Evolutionary conservation across 2,888 invertebrate genomes (phyloP).

Genomic region (Drosophila yooni): DNA sequence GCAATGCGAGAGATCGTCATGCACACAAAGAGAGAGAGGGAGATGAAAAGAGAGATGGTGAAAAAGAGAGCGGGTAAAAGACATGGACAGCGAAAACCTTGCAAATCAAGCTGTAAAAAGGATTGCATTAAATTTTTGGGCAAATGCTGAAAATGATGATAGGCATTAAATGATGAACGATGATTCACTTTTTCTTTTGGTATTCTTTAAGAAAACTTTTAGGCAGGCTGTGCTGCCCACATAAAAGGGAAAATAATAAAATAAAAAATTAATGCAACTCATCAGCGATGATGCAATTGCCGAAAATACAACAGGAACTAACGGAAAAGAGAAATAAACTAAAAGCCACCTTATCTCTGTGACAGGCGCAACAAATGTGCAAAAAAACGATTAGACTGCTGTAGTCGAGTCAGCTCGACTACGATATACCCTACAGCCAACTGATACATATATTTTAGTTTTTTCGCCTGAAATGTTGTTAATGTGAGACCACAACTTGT

Average conservation of each 20-base stretch:
- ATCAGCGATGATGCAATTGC: constrained; percentile 52
- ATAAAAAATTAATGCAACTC: neutral
- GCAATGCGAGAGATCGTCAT: constrained; percentile 51
- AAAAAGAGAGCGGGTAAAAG: neutral
- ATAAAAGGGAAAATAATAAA: neutral
- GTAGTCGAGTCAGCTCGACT: neutral
- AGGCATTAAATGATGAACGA: constrained; percentile 9
- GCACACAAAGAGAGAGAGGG: constrained; percentile 3
- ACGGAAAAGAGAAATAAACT: constrained; percentile 26
- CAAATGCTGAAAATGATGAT: constrained; percentile 22
- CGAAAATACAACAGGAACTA: constrained; percentile 37
- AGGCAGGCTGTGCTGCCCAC: constrained; percentile 7
- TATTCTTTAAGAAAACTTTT: neutral
- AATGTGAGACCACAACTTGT: neutral
- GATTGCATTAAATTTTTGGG: constrained; percentile 31
- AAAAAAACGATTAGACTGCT: neutral
- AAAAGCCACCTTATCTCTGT: constrained; percentile 47
- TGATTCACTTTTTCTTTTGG: constrained; percentile 40
- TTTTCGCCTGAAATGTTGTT: neutral
- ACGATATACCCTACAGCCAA: neutral
- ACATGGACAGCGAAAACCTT: neutral
- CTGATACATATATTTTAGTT: neutral
- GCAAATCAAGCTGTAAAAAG: constrained; percentile 9
- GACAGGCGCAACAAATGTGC: constrained; percentile 30
- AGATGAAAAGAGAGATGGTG: neutral